phyloP scores from a whole-genome alignment of 2,888 invertebrate species.

The Acronicta aceris region DNA sequence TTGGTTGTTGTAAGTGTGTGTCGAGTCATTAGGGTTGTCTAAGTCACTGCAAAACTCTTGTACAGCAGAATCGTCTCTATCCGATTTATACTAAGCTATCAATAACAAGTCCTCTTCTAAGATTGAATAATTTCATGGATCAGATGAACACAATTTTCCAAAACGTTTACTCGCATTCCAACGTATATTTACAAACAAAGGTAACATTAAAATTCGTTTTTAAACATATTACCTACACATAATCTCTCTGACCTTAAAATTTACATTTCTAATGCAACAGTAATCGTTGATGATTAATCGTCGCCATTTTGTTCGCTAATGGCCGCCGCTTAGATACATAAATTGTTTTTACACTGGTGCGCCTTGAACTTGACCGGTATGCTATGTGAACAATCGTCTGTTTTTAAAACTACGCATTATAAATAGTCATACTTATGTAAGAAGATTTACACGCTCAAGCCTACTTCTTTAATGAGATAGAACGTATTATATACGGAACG shows the following conservation, averaged over 20 bases:
- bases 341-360: slow-evolving; percentile 47
- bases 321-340: slow-evolving; percentile 16
- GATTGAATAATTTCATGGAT: slow-evolving; percentile 14
- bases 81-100: too few species aligned
- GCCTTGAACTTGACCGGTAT: slow-evolving; percentile 66
- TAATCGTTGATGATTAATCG: slow-evolving; percentile 54
- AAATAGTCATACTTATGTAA: slow-evolving; percentile 19
- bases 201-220: slow-evolving; percentile 36
- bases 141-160: slow-evolving; percentile 22
- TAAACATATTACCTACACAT: slow-evolving; percentile 35
- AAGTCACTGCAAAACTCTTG: neutral
- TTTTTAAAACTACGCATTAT: slow-evolving; percentile 21
- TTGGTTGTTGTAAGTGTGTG: too few species aligned
- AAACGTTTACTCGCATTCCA: slow-evolving; percentile 22
- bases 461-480: slow-evolving; percentile 8
- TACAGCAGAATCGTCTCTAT: neutral
- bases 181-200: slow-evolving; percentile 45
- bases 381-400: slow-evolving; percentile 26
- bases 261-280: slow-evolving; percentile 54
- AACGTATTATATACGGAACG: slow-evolving; percentile 6
- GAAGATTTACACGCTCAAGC: slow-evolving; percentile 7
- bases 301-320: slow-evolving; percentile 56
- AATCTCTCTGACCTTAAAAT: slow-evolving; percentile 57
- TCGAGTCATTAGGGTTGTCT: neutral
- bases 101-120: slow-evolving; percentile 11